Evolutionary conservation across 1,140 invertebrate genomes (phyloP), one percentile per base, ranked within the genome.

Genomic region (Pteromalus puparum): DNA sequence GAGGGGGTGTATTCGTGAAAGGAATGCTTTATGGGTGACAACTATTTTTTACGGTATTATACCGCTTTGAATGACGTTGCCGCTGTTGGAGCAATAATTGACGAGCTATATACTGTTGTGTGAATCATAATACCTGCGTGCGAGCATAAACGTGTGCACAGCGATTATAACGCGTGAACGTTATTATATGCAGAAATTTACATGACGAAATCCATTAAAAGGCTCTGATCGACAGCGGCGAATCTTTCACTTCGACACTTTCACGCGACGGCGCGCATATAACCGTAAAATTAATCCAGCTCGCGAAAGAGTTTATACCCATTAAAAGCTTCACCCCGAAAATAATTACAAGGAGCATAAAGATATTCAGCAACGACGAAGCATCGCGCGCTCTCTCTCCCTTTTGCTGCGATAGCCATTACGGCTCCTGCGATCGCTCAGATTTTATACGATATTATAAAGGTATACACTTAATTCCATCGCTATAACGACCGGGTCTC

Each of bases 241-340:
- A 13, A 70, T 70, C 67, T 70, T 70, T 70, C 28, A 70, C 67
- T 70, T 70, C 67, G 26, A 70, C 67, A 70, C 67, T 28, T 70
- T 70, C 67, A 28, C 15, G 28, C 67, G 26, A 24, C 15, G 26
- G n/a, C n/a, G n/a, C n/a, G n/a, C n/a, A n/a, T 6, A 70, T 70
- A 70, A 70, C 67, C 67, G 10, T 70, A 70, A 70, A 28, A 13
- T 70, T 70, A 70, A 70, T 70, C 67, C 67, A 70, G 28, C 46
- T 15, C 21, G 15, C 10, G 77, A 42, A 34, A 65, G 61, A 26
- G 24, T 2, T 46, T 12, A n/a, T n/a, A 24, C 53, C 21, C 68
- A 46, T 79, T 68, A 42, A 79, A 79, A 18, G 4, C 21, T 24
- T 72, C 42, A 26, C 6, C 38, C 30, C n/a, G 30, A 46, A n/a